These are phyloP conservation scores for Limnephilus marmoratus DNA, from an alignment of 2,888 invertebrate species.

Conservation along the genomic window DNA sequence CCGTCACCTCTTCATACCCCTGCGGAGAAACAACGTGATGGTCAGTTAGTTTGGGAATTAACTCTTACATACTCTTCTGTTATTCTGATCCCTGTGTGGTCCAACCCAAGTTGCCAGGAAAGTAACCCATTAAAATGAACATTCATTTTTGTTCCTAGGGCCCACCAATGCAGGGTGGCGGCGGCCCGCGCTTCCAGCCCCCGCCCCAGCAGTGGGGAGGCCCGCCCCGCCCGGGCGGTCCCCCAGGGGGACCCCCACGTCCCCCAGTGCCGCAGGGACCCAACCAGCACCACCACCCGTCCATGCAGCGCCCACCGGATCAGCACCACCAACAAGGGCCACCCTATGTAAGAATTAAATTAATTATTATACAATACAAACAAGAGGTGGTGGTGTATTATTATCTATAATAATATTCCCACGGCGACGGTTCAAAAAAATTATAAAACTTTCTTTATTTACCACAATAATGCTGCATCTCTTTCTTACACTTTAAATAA, in stretches of 20 bases:
- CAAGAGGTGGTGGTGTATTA: too few relatives aligned
- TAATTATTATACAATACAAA: neutral
- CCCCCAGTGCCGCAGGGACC: conserved; percentile 71
- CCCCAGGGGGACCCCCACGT: conserved; percentile 73
- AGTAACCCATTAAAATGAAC: neutral
- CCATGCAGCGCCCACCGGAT: conserved; percentile 70
- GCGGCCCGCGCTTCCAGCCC: conserved; percentile 63
- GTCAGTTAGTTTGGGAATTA: neutral
- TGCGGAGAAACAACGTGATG: too few relatives aligned
- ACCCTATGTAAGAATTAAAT: conserved; percentile 60
- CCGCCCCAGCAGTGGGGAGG: conserved; percentile 64
- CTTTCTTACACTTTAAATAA: too few relatives aligned
- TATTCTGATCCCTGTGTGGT: too few relatives aligned
- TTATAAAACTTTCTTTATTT: too few relatives aligned
- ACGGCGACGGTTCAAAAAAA: too few relatives aligned
- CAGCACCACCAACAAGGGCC: conserved; percentile 65
- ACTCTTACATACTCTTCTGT: too few relatives aligned
- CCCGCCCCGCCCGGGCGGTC: conserved; percentile 67
- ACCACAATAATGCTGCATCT: too few relatives aligned
- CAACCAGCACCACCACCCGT: conserved; percentile 69
- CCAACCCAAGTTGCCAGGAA: neutral
- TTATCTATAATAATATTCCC: too few relatives aligned
- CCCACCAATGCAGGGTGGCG: conserved; percentile 64
- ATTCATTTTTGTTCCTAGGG: conserved; percentile 49
- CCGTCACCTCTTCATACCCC: too few relatives aligned